Percentiles rank a stretch among this genome's conserved stretches.
phyloP scores from a whole-genome alignment of 2,113 vertebrate species.

The Cottus gobio region DNA sequence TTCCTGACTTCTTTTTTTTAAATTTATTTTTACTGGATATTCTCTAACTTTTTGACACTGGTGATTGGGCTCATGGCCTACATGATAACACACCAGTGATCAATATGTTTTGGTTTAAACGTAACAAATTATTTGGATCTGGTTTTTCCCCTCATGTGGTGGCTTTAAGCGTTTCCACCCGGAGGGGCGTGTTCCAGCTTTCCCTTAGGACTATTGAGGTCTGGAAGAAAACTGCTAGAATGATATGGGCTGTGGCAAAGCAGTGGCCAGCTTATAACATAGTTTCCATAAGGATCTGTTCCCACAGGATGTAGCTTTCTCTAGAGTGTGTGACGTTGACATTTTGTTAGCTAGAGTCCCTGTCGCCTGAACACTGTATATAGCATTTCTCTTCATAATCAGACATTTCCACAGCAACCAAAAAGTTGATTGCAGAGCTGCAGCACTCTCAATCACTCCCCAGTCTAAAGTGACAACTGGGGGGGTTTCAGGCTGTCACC shows the following conservation, averaged over 20 bases:
- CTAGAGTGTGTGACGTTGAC: conserved; percentile 70
- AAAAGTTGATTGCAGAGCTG: conserved; percentile 71
- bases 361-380: conserved; percentile 63
- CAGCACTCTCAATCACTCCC: conserved; percentile 69
- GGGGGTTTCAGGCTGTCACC: conserved; percentile 81
- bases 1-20: conserved; percentile 13
- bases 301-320: conserved; percentile 72
- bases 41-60: conserved; percentile 12
- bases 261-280: conserved; percentile 57
- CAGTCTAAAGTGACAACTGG: conserved; percentile 66
- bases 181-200: conserved; percentile 61
- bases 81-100: conserved; percentile 18
- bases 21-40: conserved; percentile 6
- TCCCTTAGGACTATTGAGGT: conserved; percentile 66
- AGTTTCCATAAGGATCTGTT: conserved; percentile 75
- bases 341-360: conserved; percentile 71
- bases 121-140: conserved; percentile 48
- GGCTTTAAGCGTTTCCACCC: conserved; percentile 61
- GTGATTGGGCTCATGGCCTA: conserved; percentile 14
- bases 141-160: conserved; percentile 64
- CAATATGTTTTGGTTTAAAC: conserved; percentile 17
- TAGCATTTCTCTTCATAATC: conserved; percentile 75
- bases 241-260: conserved; percentile 54
- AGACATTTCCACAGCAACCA: conserved; percentile 78
- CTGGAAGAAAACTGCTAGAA: conserved; percentile 62